Conservation (phyloP, 35 echinoderm and acorn worm genomes). For the Acanthaster planci region DNA sequence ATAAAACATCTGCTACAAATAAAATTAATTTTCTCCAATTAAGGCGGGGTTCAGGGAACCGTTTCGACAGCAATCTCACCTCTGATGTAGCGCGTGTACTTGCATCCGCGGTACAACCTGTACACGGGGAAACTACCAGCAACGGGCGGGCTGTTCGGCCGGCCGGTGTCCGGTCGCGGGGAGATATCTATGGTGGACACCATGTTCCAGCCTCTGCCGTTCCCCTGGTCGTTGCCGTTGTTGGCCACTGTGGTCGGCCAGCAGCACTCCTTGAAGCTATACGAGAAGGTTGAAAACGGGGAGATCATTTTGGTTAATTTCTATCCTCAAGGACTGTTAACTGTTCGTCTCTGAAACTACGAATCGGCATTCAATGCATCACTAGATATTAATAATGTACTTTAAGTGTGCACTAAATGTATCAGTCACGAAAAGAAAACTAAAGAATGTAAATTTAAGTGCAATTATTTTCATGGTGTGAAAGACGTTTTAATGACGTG, state of each 20-base stretch:
- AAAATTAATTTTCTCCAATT: no score
- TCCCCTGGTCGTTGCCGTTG: conserved; percentile 17
- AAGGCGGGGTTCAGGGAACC: no score
- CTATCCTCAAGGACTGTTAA: no score
- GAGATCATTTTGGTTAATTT: background rate
- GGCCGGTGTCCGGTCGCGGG: background rate
- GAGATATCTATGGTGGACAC: conserved; percentile 1
- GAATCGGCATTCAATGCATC: no score
- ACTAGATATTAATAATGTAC: no score
- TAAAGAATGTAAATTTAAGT: no score
- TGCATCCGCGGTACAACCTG: conserved; percentile 13
- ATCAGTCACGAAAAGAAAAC: no score
- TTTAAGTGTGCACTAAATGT: no score
- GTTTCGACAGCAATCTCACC: background rate
- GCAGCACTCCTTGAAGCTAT: conserved; percentile 10
- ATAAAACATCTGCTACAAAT: no score
- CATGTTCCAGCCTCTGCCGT: conserved; percentile 6
- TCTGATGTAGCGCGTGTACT: conserved; percentile 18
- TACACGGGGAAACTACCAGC: background rate
- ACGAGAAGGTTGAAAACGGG: background rate
- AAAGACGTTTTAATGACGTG: no score
- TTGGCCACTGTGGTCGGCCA: conserved; percentile 6
- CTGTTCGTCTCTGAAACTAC: no score
- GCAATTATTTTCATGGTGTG: no score
- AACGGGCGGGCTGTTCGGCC: conserved; percentile 6